Base-by-base conservation (phyloP, 2,113 vertebrate species). In the Centropus bengalensis region DNA sequence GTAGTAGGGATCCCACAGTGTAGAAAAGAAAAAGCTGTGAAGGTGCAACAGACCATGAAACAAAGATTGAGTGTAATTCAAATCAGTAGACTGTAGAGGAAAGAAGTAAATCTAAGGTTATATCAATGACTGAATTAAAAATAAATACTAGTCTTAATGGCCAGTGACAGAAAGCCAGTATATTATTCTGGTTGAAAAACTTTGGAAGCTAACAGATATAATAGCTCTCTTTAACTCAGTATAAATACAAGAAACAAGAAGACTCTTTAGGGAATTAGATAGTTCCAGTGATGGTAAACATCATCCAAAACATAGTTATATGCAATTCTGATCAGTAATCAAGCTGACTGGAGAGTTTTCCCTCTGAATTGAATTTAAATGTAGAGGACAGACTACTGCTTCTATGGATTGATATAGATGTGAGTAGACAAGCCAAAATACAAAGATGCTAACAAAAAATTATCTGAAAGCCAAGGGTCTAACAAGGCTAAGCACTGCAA, bases 71-170 rank as follows among this genome's bases (percentile, higher is more conserved):
- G 33, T 7, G 4, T 52, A 62, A 82, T 73, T 58, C 63, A 86
- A 86, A 81, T 6, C 21, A 70, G 56, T 36, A 88, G 55, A 6
- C 2, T 90, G 47, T 56, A 83, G 52, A 88, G 56, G 64, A 89
- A 96, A 95, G 60, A 71, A 86, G 14, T 56, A 81, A 91, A 88
- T 80, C 21, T 87, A 73, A 82, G 58, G 66, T 68, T 85, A 91
- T 80, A 19, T 88, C 82, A 91, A 60, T 88, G 55, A 64, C 30
- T 40, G 51, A 70, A 89, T 78, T 89, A 74, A 82, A 93, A 94
- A 59, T 77, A 80, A 88, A 89, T 79, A 87, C 49, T 74, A 91
- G 9, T 71, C 51, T 8, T 77, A 93, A 79, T 63, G n/a, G 19
- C 36, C 28, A 91, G 30, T 80, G 87, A 76, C 67, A 88, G 68